Evolutionary conservation across 2,888 invertebrate genomes (phyloP), one percentile per base, ranked within the genome.

Genomic region (Eristalis intricaria): DNA sequence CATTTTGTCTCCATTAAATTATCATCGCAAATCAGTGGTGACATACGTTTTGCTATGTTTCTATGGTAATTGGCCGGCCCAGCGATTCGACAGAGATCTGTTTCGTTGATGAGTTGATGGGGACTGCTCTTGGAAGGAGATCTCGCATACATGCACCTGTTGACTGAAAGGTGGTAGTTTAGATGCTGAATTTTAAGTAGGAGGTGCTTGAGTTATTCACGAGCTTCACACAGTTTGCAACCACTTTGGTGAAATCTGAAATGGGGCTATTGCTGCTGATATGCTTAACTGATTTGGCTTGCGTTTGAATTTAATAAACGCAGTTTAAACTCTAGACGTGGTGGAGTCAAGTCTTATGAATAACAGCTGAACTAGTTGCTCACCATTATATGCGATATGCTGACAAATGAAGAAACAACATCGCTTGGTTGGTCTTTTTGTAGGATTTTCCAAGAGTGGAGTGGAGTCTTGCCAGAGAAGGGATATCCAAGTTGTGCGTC

Each of bases 21-120:
- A 77, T 83, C 73, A 78, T 77, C 68, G 58, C 63, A 68, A 61
- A 73, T 83, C 73, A 56, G 73, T 40, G 38, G 35, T 61, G 66
- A 56, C 50, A 73, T 77, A 65, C 73, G 77, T 78, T 78, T 77
- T 71, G 76, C 83, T 83, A 83, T 83, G 50, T 83, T 78, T 68
- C 56, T 26, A 83, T 83, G 83, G 26, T 73, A 83, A 83, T 78
- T 73, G 60, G 58, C 35, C 64, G 68, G 60, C 50, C 43, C 69
- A 68, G 35, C 74, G 38, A 61, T 68, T 63, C 22, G 19, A n/a
- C 56, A 19, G 22, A 66, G 58, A 73, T 73, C 60, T 38, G 58
- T 74, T 81, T 68, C 61, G 73, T 68, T 60, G 69, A 32, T 69
- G 64, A 63, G 43, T 26, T 63, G 69, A 74, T 58, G 56, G 68